Percentiles rank a stretch among this genome's conserved stretches.
phyloP scores from a whole-genome alignment of 2,797 vertebrate species.

The Rousettus madagascariensis region DNA sequence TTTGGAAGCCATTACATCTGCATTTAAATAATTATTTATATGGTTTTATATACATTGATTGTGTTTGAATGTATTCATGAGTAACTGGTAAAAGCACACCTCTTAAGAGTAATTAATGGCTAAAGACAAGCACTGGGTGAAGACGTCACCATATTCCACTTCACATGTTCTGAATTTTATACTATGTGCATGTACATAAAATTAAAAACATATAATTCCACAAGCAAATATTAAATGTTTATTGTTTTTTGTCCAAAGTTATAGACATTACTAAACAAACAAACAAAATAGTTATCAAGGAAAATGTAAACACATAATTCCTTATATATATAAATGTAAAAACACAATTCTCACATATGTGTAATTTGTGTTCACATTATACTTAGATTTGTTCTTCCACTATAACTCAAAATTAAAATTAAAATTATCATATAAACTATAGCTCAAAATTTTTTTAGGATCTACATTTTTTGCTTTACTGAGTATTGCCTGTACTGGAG shows the following conservation, averaged over 20 bases:
- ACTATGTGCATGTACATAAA: neutral
- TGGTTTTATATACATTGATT: neutral
- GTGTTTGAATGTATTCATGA: neutral
- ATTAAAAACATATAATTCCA: constrained; percentile 16
- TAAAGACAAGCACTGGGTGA: neutral
- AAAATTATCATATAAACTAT: neutral
- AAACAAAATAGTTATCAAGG: constrained; percentile 35
- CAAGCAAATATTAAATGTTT: constrained; percentile 37
- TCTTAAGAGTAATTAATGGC: neutral
- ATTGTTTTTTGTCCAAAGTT: constrained; percentile 52
- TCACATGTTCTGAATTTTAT: neutral
- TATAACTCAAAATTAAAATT: constrained; percentile 4
- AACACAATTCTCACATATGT: constrained; percentile 2
- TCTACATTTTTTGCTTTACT: constrained; percentile 37
- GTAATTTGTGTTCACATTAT: neutral
- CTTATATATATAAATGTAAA: neutral
- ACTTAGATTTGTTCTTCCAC: neutral
- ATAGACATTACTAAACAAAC: constrained; percentile 28
- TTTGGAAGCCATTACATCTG: neutral
- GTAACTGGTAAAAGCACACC: neutral
- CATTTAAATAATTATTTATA: neutral
- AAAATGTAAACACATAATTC: neutral
- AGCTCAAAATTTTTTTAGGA: neutral
- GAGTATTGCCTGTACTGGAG: neutral
- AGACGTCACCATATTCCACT: neutral